Evolutionary conservation across 2,888 invertebrate species (phyloP).

Genomic region (Altica lythri): DNA sequence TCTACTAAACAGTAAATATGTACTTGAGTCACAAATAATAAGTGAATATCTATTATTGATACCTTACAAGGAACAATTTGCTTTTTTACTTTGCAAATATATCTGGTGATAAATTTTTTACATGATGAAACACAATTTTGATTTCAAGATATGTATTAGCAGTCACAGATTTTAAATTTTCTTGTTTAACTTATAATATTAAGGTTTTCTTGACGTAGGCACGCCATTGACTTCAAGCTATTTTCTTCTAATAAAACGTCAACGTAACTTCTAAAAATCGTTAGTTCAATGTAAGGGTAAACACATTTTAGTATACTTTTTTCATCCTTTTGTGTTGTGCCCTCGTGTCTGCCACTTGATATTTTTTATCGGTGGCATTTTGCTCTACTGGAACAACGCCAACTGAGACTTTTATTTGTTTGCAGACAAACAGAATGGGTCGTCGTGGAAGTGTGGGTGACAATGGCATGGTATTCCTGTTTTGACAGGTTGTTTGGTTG

Average conservation of each 20-base stretch:
- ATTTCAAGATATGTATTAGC: no score
- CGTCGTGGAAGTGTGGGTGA: slow-evolving; percentile 27
- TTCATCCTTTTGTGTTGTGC: slow-evolving; percentile 38
- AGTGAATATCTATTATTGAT: no score
- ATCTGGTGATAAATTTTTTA: no score
- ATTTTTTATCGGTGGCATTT: slow-evolving; percentile 42
- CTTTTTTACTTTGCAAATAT: no score
- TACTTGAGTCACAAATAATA: no score
- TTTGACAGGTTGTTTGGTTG: slow-evolving; percentile 24
- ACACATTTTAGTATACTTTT: slow-evolving; percentile 42
- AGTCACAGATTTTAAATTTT: no score
- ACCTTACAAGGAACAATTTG: no score
- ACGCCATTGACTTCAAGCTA: neutral
- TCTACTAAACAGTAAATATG: no score
- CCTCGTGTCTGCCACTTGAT: slow-evolving; percentile 36
- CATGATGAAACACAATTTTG: no score
- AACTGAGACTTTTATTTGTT: slow-evolving; percentile 44
- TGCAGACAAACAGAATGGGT: slow-evolving; percentile 30
- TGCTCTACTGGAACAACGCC: slow-evolving; percentile 44
- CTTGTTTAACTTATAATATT: no score
- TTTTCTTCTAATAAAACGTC: slow-evolving; percentile 33
- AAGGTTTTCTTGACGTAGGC: no score
- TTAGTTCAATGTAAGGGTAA: slow-evolving; percentile 41
- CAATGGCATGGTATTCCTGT: slow-evolving; percentile 24
- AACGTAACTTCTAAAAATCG: slow-evolving; percentile 41